Evolutionary conservation across 2,888 invertebrate genomes (phyloP).

Genomic region (Volucella zonaria): DNA sequence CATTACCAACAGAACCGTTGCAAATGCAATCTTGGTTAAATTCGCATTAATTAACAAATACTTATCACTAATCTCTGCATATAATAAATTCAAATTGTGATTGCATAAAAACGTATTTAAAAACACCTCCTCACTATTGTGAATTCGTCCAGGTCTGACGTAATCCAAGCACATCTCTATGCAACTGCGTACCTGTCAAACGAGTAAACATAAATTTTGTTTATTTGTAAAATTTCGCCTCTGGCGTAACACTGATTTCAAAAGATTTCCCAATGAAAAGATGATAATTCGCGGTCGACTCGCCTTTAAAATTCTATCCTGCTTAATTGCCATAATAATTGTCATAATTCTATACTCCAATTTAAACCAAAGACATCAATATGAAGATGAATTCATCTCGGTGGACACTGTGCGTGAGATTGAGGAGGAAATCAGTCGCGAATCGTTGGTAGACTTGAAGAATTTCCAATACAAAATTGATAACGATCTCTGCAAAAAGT

Average conservation of each 20-base stretch:
- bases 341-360: slow-evolving; percentile 78
- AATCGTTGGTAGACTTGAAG: slow-evolving; percentile 78
- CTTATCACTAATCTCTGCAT: no score
- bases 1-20: no score
- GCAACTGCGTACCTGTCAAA: slow-evolving; percentile 37
- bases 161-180: slow-evolving; percentile 33
- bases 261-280: slow-evolving; percentile 70
- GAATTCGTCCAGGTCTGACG: neutral
- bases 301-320: slow-evolving; percentile 77
- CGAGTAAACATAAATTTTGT: slow-evolving; percentile 46
- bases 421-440: slow-evolving; percentile 45
- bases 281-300: slow-evolving; percentile 80
- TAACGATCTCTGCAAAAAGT: slow-evolving; percentile 77
- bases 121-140: slow-evolving; percentile 1
- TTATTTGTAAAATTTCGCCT: slow-evolving; percentile 51
- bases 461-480: slow-evolving; percentile 78
- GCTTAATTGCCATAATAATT: slow-evolving; percentile 76
- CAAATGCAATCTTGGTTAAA: no score
- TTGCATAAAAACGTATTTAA: neutral
- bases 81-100: neutral
- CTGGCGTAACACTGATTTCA: slow-evolving; percentile 6
- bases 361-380: slow-evolving; percentile 75
- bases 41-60: no score
- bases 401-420: slow-evolving; percentile 58
- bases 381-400: slow-evolving; percentile 78